Conservation (phyloP, 2,888 invertebrate genomes). For the Clanis bilineata region DNA sequence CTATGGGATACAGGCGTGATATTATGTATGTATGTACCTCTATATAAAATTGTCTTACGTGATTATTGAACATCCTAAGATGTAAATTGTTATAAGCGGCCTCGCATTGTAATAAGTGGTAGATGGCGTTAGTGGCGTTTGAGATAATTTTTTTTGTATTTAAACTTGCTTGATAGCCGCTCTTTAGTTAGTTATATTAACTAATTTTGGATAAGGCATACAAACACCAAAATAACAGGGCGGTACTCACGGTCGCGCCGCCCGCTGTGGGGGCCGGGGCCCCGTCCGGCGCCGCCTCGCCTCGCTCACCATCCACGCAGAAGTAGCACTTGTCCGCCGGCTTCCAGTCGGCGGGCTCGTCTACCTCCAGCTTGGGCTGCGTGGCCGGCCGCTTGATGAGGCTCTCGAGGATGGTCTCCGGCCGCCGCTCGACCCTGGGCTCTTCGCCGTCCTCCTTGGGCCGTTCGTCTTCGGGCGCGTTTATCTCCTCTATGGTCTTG, state of each 20-base stretch:
- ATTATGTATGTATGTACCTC: too few species aligned
- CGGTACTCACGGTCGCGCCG: constrained; percentile 48
- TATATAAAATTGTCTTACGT: too few species aligned
- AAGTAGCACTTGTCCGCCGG: constrained; percentile 93
- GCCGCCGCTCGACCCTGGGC: constrained; percentile 50
- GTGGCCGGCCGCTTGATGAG: constrained; percentile 76
- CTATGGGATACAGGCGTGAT: too few species aligned
- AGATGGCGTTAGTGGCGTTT: too few species aligned
- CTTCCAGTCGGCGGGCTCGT: constrained; percentile 87
- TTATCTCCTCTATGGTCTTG: constrained; percentile 80
- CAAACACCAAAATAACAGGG: not conserved
- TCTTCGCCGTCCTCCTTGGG: constrained; percentile 38
- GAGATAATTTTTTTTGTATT: too few species aligned
- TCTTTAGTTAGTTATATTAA: too few species aligned
- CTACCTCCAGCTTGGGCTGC: constrained; percentile 69
- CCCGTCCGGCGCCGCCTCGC: constrained; percentile 34
- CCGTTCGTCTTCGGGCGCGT: constrained; percentile 64
- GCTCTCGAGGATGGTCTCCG: constrained; percentile 80
- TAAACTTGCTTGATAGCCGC: too few species aligned
- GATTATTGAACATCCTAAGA: too few species aligned
- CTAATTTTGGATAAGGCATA: not conserved
- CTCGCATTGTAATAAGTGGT: too few species aligned
- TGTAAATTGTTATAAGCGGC: too few species aligned
- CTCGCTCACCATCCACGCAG: constrained; percentile 82
- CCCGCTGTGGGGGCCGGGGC: constrained; percentile 36